phyloP scores from a whole-genome alignment of 2,797 vertebrate genomes.

The Myotis vivesi region DNA sequence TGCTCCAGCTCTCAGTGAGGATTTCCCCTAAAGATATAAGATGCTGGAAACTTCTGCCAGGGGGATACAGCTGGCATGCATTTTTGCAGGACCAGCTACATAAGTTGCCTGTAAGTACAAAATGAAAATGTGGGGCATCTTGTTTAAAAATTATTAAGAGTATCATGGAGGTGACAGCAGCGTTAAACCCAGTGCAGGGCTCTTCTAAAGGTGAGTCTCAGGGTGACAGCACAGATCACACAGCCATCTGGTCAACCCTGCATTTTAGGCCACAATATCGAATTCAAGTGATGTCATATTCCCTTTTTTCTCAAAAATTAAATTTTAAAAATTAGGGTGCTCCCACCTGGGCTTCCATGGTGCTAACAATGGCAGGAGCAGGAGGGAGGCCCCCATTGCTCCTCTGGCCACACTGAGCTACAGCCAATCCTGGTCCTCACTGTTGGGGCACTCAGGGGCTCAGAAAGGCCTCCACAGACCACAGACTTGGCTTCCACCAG shows the following conservation, averaged over 20 bases:
- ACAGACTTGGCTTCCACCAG: not conserved
- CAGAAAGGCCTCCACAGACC: not conserved
- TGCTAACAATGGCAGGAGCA: not conserved
- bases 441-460: not conserved
- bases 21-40: not conserved
- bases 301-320: not conserved
- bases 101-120: not conserved
- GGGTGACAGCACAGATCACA: not conserved
- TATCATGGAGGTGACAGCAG: not conserved
- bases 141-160: not conserved
- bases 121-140: not conserved
- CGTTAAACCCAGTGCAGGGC: accelerated
- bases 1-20: not conserved
- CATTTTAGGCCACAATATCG: not conserved
- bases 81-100: not conserved
- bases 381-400: not conserved
- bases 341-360: not conserved
- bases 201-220: not conserved
- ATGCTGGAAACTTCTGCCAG: not conserved
- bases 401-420: not conserved
- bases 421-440: not conserved
- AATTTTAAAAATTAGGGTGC: not conserved
- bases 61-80: not conserved
- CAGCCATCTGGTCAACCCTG: accelerated
- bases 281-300: not conserved